Conservation (phyloP, 2,888 invertebrate genomes). For the Theristus sp. region DNA sequence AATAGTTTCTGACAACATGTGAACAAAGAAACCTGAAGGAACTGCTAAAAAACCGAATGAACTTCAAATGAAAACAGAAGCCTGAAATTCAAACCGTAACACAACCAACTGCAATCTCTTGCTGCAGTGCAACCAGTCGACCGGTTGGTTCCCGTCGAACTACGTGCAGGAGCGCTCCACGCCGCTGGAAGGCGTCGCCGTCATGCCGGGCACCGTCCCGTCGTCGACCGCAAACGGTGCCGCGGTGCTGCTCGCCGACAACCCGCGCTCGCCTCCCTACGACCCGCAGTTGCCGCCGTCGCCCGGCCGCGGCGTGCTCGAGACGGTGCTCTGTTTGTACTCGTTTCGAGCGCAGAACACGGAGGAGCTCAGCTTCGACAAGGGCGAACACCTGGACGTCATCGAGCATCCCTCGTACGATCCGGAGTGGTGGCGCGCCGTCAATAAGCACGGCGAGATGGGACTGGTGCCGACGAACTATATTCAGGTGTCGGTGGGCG, state of each 20-base stretch:
- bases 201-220: conserved; percentile 6
- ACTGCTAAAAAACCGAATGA: too few relatives aligned
- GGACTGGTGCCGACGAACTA: conserved; percentile 69
- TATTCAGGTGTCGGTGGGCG: conserved; percentile 27
- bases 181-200: conserved; percentile 6
- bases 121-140: too few relatives aligned
- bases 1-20: too few relatives aligned
- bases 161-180: conserved; percentile 47
- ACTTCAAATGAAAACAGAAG: too few relatives aligned
- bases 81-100: too few relatives aligned
- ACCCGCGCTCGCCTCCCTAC: neutral
- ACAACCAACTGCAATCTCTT: too few relatives aligned
- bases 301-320: neutral
- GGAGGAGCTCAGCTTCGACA: conserved; percentile 20
- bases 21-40: too few relatives aligned
- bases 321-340: neutral
- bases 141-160: conserved; percentile 84
- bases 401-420: conserved; percentile 86
- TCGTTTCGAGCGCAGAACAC: conserved; percentile 49
- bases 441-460: conserved; percentile 72
- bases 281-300: neutral
- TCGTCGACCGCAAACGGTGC: neutral
- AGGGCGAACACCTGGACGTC: conserved; percentile 66
- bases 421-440: conserved; percentile 95
- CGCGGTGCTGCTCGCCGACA: neutral